Conservation (phyloP, 2,888 invertebrate species). For the Anthrax anthrax region DNA sequence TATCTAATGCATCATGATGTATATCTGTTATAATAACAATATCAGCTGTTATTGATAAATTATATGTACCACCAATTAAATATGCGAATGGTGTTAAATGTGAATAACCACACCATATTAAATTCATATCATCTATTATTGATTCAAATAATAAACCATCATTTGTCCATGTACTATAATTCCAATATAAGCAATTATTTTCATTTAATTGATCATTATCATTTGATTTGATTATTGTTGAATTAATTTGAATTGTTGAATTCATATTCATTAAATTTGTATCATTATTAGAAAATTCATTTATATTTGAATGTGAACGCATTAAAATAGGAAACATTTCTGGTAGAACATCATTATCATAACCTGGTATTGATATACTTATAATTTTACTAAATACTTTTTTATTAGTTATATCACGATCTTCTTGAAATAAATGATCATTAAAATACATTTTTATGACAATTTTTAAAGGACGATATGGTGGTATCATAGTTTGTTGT, state of each 20-base stretch:
- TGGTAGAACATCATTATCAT: slow-evolving; percentile 39
- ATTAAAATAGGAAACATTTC: slow-evolving; percentile 37
- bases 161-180: slow-evolving; percentile 44
- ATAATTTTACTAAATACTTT: slow-evolving; percentile 37
- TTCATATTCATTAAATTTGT: no score
- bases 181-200: slow-evolving; percentile 41
- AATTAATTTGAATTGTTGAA: background rate
- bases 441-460: slow-evolving; percentile 41
- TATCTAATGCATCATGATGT: slow-evolving; percentile 38
- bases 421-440: slow-evolving; percentile 40
- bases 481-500: background rate
- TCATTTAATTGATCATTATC: slow-evolving; percentile 7
- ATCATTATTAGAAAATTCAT: background rate
- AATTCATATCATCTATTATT: slow-evolving; percentile 12
- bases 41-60: slow-evolving; percentile 19
- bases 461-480: slow-evolving; percentile 26
- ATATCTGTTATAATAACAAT: slow-evolving; percentile 22
- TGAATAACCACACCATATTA: slow-evolving; percentile 38
- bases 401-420: slow-evolving; percentile 21
- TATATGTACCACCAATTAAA: slow-evolving; percentile 29
- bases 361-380: slow-evolving; percentile 46
- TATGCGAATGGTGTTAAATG: slow-evolving; percentile 49
- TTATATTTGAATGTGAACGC: background rate
- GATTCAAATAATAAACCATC: slow-evolving; percentile 36
- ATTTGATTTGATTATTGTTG: slow-evolving; percentile 10